Conservation (phyloP, 2,888 invertebrate genomes). For the Epistrophella euchroma region DNA sequence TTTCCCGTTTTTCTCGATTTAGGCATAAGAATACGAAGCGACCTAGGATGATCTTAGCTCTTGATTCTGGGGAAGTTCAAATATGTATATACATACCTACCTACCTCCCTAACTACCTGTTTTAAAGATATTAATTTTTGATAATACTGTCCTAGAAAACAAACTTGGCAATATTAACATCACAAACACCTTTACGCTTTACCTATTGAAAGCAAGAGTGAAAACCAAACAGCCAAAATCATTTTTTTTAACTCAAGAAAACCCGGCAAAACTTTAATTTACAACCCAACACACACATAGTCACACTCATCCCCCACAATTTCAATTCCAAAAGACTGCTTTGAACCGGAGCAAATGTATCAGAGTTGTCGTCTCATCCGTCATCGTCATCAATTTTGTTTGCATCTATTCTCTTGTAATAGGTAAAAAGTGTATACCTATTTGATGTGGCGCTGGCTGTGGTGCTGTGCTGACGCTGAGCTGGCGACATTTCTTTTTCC, state of each 20-base stretch:
- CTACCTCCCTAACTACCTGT: too few species aligned
- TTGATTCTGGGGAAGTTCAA: too few species aligned
- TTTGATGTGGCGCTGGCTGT: not conserved
- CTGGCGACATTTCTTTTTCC: not conserved
- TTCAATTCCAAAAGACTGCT: not conserved
- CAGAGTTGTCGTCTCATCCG: not conserved
- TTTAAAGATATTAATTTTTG: too few species aligned
- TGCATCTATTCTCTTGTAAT: not conserved
- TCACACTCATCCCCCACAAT: not conserved
- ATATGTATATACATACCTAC: too few species aligned
- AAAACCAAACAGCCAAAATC: not conserved
- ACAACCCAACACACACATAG: not conserved
- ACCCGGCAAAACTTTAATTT: constrained; percentile 1
- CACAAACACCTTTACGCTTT: too few species aligned
- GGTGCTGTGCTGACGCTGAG: not conserved
- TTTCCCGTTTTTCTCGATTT: too few species aligned
- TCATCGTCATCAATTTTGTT: not conserved
- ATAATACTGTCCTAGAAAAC: not conserved
- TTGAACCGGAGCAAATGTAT: not conserved
- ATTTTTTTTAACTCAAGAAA: constrained; percentile 8
- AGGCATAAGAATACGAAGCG: too few species aligned
- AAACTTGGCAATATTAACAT: not conserved
- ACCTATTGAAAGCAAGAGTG: not conserved
- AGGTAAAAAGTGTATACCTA: not conserved
- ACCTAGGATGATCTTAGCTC: too few species aligned